Base-by-base conservation (phyloP, 2,888 invertebrate species). In the Drosophila borealis region DNA sequence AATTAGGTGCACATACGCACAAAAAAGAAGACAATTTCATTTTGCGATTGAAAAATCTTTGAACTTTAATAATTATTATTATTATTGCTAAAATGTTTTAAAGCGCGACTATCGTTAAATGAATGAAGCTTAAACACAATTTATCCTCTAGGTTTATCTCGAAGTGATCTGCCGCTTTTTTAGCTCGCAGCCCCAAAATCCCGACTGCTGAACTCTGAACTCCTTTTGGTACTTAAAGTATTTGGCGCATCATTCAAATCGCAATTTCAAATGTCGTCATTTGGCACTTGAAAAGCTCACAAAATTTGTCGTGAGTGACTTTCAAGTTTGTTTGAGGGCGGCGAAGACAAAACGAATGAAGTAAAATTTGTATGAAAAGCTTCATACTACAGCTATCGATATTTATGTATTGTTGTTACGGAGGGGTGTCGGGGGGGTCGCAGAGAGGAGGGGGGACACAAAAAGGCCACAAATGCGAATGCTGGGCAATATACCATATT, bases 271-370 rank as follows among this genome's bases (percentile, higher is more conserved):
- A 75, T 75, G 74, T 77, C 78, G 75, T 62, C 45, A 75, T 51
- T 29, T 66, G 61, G 57, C 71, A 66, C 66, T 75, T 66, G 70
- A 76, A 75, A 61, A 77, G 62, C 71, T 65, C 54, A 61, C 25
- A 66, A 80, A 80, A 80, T 77, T 74, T 80, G 79, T 71, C 48
- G 29, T 29, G 70, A 61, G 39, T 76, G 80, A 80, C 77, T 80
- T 77, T 80, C 62, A 74, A 74, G 61, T 71, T 73, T 75, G 39
- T 11, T 19, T 37, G 60, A 37, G 34, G 48, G 56, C 54, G 50
- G 14, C 44, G 64, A 65, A 65, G 65, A 70, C 65, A 70, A 70
- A 74, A 51, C 59, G 64, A 64, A 29, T 29, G 29, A 53, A 65
- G 53, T 65, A 53, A 44, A 64, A 64, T 64, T 64, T 67, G 67